These are phyloP conservation scores for Hapalemur alaotrensis DNA, from an alignment of 2,797 vertebrate genomes.

Conservation along the genomic window DNA sequence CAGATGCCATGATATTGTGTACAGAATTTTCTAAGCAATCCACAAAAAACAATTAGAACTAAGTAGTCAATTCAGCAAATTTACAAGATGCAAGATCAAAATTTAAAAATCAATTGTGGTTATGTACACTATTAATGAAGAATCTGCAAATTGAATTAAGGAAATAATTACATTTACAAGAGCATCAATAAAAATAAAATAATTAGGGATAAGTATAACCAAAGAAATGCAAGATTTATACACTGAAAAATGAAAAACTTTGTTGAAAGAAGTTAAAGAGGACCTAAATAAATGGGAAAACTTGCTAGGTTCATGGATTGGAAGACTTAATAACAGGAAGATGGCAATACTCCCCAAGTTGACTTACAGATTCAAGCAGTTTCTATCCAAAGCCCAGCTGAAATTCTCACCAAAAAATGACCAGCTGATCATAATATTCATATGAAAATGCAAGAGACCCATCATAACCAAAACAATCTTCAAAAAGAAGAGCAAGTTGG, in stretches of 20 bases:
- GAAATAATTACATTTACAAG: neutral
- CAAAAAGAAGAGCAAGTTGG: neutral
- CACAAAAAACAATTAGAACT: neutral
- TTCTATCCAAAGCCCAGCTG: neutral
- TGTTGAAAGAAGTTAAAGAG: neutral
- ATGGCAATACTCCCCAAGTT: neutral
- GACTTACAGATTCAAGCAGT: neutral
- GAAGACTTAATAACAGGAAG: neutral
- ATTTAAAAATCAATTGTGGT: neutral
- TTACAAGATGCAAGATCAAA: neutral
- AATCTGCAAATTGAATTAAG: neutral
- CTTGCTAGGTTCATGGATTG: neutral
- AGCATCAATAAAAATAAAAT: neutral
- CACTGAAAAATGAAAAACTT: neutral
- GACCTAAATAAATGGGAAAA: neutral
- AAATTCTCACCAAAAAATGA: neutral
- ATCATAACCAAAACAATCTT: neutral
- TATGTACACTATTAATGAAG: neutral
- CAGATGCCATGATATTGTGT: neutral
- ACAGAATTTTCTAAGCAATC: neutral
- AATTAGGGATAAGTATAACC: neutral
- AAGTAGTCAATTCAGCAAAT: neutral
- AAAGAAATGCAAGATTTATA: neutral
- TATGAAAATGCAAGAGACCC: neutral
- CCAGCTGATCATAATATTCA: neutral